Conservation (phyloP, 2,113 vertebrate genomes). For the Mohoua ochrocephala region DNA sequence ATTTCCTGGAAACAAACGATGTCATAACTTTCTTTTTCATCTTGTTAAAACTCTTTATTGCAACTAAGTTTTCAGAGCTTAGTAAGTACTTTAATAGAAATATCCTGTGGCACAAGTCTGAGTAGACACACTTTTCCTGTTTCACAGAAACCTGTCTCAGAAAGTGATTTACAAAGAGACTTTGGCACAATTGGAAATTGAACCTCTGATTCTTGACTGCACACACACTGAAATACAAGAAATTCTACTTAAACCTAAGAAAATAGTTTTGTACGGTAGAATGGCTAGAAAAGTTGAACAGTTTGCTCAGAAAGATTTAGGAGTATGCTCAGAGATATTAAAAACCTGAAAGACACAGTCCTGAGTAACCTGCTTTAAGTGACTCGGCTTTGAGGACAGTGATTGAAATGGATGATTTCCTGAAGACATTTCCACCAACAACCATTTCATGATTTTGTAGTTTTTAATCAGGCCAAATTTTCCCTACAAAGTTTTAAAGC, state of each 20-base stretch:
- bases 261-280: background rate
- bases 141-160: background rate
- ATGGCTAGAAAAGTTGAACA: background rate
- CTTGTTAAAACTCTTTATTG: background rate
- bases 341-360: background rate
- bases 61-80: background rate
- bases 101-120: background rate
- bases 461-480: background rate
- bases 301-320: background rate
- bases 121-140: background rate
- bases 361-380: background rate
- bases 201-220: background rate
- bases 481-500: background rate
- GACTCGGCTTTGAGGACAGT: background rate
- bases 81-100: background rate
- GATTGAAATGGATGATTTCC: background rate
- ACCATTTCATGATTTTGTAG: background rate
- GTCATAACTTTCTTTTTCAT: background rate
- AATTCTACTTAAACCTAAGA: background rate
- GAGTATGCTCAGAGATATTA: background rate
- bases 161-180: background rate
- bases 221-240: background rate
- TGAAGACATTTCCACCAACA: background rate
- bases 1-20: background rate
- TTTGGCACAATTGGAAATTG: background rate